Base-by-base conservation (phyloP, 2,888 invertebrate species). In the Macaria liturata region DNA sequence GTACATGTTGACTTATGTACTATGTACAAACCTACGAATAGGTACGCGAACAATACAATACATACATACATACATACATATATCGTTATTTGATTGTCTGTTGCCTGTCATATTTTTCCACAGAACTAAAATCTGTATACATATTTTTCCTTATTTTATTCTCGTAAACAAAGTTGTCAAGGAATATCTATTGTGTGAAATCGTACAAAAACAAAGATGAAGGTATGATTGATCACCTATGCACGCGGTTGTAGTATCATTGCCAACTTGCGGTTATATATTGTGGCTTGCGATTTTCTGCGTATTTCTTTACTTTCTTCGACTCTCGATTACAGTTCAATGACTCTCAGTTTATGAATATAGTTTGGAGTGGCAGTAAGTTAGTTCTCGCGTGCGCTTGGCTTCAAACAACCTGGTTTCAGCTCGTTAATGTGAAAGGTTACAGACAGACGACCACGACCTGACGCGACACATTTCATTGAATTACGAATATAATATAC, bases 261-360 rank as follows among this genome's bases (percentile, higher is more conserved):
- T 46, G 51, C 39, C 51, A 51, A 46, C n/a, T 31, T 37, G 45
- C n/a, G 6, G 45, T 50, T 32, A 50, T 8, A 50, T 42, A 56
- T 50, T 50, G 42, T 56, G 40, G 46, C 40, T 45, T 34, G 31
- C 8, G 9, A 44, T 34, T 43, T 49, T 34, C 31, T 45, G 9
- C n/a, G 30, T 45, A 44, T 40, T 45, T 34, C 9, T 54, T 50
- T 54, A 30, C 59, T 59, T 59, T 62, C 59, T 48, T 59, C 34
- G 47, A 42, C 39, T 46, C 46, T 52, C 54, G 44, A 61, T 51
- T 39, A 52, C n/a, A 57, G 62, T 62, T 62, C 62, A 43, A 55
- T 62, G 62, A 55, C 62, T 54, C 62, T 54, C 45, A 37, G 20
- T 50, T 40, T 32, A 44, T 49, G 43, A 42, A 9, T 47, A 47